phyloP scores from a whole-genome alignment of 2,113 vertebrate genomes.

The Callionymus lyra region DNA sequence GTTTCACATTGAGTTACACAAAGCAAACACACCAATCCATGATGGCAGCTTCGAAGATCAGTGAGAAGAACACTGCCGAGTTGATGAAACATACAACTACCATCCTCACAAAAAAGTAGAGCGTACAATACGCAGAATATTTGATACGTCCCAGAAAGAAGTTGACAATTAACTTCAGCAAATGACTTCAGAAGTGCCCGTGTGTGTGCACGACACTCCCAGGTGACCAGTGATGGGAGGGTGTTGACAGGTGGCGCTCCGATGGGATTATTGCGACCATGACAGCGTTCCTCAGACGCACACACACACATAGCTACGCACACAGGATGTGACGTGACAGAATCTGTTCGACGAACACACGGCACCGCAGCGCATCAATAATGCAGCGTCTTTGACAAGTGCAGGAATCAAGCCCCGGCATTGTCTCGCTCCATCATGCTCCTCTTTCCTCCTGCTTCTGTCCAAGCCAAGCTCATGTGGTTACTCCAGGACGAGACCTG shows the following conservation, averaged over 20 bases:
- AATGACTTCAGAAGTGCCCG: constrained; percentile 16
- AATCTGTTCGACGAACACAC: constrained; percentile 35
- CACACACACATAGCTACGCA: background rate
- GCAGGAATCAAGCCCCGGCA: constrained; percentile 42
- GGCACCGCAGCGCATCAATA: constrained; percentile 56
- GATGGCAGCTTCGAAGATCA: too few relatives aligned
- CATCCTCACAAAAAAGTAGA: too few relatives aligned
- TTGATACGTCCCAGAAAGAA: too few relatives aligned
- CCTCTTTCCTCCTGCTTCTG: constrained; percentile 5
- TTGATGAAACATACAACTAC: too few relatives aligned
- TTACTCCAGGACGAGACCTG: constrained; percentile 18
- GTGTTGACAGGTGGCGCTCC: constrained; percentile 54
- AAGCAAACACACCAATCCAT: too few relatives aligned
- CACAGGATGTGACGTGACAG: constrained; percentile 42
- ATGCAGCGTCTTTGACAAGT: constrained; percentile 53
- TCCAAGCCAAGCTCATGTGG: constrained; percentile 19
- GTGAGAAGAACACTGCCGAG: too few relatives aligned
- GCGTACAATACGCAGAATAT: too few relatives aligned
- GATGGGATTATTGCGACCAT: constrained; percentile 27
- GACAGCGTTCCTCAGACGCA: constrained; percentile 8
- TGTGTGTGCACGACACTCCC: constrained; percentile 19
- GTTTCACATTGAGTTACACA: too few relatives aligned
- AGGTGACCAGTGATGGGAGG: constrained; percentile 48
- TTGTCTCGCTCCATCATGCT: constrained; percentile 29
- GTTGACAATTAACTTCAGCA: background rate